Evolutionary conservation across 2,888 invertebrate species (phyloP).

Genomic region (Drosophila niveifrons): DNA sequence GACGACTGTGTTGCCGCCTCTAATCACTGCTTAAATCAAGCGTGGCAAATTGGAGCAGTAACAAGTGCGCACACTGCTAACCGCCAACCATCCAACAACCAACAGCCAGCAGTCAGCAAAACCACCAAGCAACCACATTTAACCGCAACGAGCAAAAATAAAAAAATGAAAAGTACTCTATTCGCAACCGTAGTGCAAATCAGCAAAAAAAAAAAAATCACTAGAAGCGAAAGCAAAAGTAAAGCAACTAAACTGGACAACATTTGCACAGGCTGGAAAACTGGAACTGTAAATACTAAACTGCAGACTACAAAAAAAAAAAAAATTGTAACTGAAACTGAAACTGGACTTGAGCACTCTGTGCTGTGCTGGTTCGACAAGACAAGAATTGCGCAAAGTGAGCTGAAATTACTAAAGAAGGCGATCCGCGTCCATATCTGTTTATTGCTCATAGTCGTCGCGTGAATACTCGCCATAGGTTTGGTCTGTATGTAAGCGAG

Average conservation of each 20-base stretch:
- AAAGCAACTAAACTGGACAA: conserved; percentile 55
- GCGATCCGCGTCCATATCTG: conserved; percentile 52
- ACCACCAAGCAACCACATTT: conserved; percentile 12
- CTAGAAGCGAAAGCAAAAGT: conserved; percentile 76
- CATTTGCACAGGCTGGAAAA: conserved; percentile 39
- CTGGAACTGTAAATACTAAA: conserved; percentile 28
- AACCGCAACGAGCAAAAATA: conserved; percentile 39
- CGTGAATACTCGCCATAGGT: conserved; percentile 12
- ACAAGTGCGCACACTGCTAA: conserved; percentile 70
- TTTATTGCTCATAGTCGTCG: conserved; percentile 17
- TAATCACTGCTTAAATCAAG: conserved; percentile 80
- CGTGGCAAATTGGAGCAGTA: conserved; percentile 80
- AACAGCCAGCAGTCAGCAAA: conserved; percentile 17
- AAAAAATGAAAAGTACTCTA: conserved; percentile 44
- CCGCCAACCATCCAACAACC: conserved; percentile 36
- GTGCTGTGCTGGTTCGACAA: conserved; percentile 49
- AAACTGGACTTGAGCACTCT: conserved; percentile 47
- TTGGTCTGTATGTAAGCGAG: conserved; percentile 11
- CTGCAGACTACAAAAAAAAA: conserved; percentile 13
- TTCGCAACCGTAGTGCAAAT: conserved; percentile 36
- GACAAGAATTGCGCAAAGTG: conserved; percentile 74
- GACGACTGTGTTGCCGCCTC: conserved; percentile 50
- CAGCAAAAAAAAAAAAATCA: conserved; percentile 53
- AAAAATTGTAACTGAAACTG: conserved; percentile 28
- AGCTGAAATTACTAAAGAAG: conserved; percentile 55